Percentiles rank a stretch among this genome's conserved stretches.
Evolutionary conservation across 2,888 invertebrate species (phyloP).

Genomic region (Hypomecis punctinalis): DNA sequence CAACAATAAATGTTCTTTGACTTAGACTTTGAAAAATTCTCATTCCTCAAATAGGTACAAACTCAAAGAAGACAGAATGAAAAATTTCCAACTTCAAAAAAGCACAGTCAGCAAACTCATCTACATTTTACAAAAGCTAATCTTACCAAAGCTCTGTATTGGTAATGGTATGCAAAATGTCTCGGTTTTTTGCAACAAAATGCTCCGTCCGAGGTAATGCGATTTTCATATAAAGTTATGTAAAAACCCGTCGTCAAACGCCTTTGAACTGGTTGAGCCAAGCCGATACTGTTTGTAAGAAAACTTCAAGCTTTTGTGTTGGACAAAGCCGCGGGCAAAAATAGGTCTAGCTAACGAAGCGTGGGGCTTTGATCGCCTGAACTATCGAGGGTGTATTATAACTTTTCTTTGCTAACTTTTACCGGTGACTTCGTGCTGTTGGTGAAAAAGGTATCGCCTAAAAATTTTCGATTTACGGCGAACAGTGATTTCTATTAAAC

Average conservation of each 20-base stretch:
- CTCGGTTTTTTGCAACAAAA: conserved; percentile 48
- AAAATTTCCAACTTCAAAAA: neutral
- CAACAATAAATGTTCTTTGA: too few species aligned
- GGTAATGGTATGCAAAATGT: conserved; percentile 51
- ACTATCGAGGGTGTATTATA: too few species aligned
- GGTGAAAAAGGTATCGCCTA: too few species aligned
- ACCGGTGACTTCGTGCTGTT: too few species aligned
- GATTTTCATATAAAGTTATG: conserved; percentile 68
- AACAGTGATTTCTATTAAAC: too few species aligned
- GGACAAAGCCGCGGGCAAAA: conserved; percentile 30
- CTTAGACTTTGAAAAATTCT: too few species aligned
- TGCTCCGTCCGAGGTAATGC: conserved; percentile 52
- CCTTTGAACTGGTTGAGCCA: conserved; percentile 52
- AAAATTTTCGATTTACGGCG: too few species aligned
- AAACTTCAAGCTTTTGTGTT: conserved; percentile 44
- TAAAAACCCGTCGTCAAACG: conserved; percentile 53
- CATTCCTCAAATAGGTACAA: too few species aligned
- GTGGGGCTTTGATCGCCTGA: neutral
- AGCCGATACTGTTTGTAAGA: conserved; percentile 49
- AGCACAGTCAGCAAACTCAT: conserved; percentile 3
- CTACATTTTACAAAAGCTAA: conserved; percentile 25
- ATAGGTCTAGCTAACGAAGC: conserved; percentile 25
- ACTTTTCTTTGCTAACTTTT: too few species aligned
- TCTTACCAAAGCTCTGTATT: conserved; percentile 41
- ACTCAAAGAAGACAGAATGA: neutral